Evolutionary conservation across 1,140 invertebrate species (phyloP), one percentile per base, ranked within the genome.

Genomic region (Orchesella cincta): DNA sequence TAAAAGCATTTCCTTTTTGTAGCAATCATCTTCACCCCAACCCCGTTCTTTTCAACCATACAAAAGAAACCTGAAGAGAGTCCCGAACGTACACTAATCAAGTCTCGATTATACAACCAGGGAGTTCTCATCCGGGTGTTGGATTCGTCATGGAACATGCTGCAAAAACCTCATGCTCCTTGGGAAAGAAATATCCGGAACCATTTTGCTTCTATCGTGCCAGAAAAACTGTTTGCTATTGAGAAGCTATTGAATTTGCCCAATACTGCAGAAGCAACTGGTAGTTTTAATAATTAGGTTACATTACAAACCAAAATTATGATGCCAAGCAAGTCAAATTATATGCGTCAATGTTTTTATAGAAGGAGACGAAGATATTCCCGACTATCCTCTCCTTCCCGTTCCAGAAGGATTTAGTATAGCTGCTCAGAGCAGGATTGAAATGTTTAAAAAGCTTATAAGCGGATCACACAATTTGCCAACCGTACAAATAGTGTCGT

Each of bases 381-480:
- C 31, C 12, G 8, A 26, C 2, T 75, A 52, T 29, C 51, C 73
- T 28, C 35, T 75, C 14, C 16, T 70, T 3, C 74, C 73, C 18
- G 31, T 39, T 5, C 74, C 77, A 16, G 0, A 31, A 12, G 77
- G 77, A 0, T 74, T 78, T 34, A 31, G 31, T 20, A 62, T 35
- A 0, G 62, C 77, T 12, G 28, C 76, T 31, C 1, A 35, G 0
- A 12, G 31, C 8, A 34, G 77, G 0, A 5, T 78, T 18, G 0
- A 54, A 35, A 52, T 28, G 18, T 67, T 78, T 20, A 12, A 78
- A 26, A 51, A 72, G 97, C 97, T 85, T 94, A 18, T 71, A 28
- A 51, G 54, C 97, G 97, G 84, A 94, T 64, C 57, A 5, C 36
- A n/a, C 5, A 28, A 23, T 5, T 29, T 16, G 26, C 12, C 8